phyloP scores from a whole-genome alignment of 2,113 vertebrate genomes.

The Podiceps cristatus region DNA sequence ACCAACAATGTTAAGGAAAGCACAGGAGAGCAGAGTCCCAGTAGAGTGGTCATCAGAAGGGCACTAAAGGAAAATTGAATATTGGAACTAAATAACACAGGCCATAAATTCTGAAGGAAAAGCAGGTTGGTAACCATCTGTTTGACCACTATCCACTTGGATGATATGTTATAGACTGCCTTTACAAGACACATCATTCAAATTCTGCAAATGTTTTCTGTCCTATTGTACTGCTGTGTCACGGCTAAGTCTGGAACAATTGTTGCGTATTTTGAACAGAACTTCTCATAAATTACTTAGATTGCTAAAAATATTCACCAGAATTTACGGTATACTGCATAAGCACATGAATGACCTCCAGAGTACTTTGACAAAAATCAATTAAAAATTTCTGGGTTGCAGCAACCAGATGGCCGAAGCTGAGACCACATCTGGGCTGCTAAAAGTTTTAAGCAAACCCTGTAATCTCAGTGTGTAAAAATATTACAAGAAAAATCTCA shows the following conservation, averaged over 20 bases:
- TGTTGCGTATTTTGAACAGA: not conserved
- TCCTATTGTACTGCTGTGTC: not conserved
- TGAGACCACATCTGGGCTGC: not conserved
- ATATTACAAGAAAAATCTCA: not conserved
- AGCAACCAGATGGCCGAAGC: not conserved
- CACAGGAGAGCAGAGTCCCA: not conserved
- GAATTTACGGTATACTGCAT: not conserved
- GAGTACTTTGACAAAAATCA: not conserved
- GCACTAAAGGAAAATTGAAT: not conserved
- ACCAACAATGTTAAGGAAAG: not conserved
- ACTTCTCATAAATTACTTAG: conserved; percentile 2
- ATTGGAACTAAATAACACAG: not conserved
- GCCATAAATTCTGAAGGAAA: not conserved
- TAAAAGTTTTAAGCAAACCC: not conserved
- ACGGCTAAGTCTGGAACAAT: not conserved
- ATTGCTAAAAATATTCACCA: conserved; percentile 24
- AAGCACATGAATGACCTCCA: conserved; percentile 46
- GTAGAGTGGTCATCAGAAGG: not conserved
- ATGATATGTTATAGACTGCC: not conserved
- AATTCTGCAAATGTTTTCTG: not conserved
- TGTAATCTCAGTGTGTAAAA: not conserved
- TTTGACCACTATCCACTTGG: not conserved
- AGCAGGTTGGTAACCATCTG: not conserved
- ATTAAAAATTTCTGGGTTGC: not conserved
- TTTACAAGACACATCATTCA: not conserved